A percentile compares a stretch with the other conserved stretches of the same genome.
These are phyloP conservation scores for Lichenostomus cassidix DNA, from an alignment of 2,113 vertebrate species.

Conservation along the genomic window DNA sequence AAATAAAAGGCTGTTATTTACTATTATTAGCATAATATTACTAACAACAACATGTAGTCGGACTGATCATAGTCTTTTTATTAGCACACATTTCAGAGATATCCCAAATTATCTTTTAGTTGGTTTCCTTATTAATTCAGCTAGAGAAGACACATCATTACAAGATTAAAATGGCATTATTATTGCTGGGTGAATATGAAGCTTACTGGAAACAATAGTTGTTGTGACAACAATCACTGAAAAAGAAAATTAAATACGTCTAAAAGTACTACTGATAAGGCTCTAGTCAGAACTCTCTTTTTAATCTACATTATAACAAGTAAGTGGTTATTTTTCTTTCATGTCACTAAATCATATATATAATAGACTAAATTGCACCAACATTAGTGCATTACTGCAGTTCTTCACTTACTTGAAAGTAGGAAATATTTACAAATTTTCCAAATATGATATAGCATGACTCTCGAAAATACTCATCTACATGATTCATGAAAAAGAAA, in stretches of 20 bases:
- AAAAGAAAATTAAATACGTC: conserved; percentile 65
- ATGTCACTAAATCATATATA: not conserved
- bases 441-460: not conserved
- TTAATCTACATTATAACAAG: conserved; percentile 57
- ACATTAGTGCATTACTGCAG: not conserved
- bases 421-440: conserved; percentile 27
- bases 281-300: conserved; percentile 43
- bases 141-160: conserved; percentile 47
- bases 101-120: conserved; percentile 58
- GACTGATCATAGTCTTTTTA: conserved; percentile 47
- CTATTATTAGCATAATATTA: conserved; percentile 42
- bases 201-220: conserved; percentile 62
- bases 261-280: conserved; percentile 61
- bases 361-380: conserved; percentile 33
- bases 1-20: conserved; percentile 45
- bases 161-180: conserved; percentile 64
- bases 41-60: not conserved
- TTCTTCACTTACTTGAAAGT: conserved; percentile 2
- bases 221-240: conserved; percentile 67
- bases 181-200: conserved; percentile 60
- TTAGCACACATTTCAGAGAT: conserved; percentile 44
- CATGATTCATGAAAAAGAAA: not conserved
- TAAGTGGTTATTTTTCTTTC: conserved; percentile 5
- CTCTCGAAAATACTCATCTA: not conserved
- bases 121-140: conserved; percentile 66